Base-by-base conservation (phyloP, 2,797 vertebrate genomes). In the Coluber constrictor region DNA sequence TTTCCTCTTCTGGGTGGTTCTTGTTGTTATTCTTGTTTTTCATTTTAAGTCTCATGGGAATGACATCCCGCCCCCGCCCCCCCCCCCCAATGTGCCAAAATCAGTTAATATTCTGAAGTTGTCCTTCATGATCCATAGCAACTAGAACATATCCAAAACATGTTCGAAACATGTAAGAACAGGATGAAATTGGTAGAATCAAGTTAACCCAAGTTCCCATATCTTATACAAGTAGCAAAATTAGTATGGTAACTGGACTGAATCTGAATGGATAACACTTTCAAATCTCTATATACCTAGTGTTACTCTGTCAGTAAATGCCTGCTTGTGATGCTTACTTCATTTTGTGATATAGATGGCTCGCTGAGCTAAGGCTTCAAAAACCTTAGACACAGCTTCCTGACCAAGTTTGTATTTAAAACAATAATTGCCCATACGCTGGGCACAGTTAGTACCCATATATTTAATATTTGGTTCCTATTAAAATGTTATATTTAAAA, bases 161-260 rank as follows among this genome's bases (percentile, higher is more conserved):
- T 59, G 54, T 13, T 16, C 12, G 3, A 88, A 70, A 0, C 25
- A 18, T 70, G 15, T n/a, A 88, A 43, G 25, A 57, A 88, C 56
- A 88, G 27, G 6, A n/a, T 13, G 27, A 29, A 83, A 89, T 20
- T 83, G 70, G 37, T 4, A n/a, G 37, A 87, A 70, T 29, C 7
- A 37, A 86, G 87, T 94, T 93, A 94, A 63, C 92, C 94, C 56
- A 93, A 70, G 18, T 66, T 88, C 90, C 93, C 86, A 93, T 88
- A 4, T 90, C 15, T 93, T 93, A 86, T 93, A 91, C 43, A 54
- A 94, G 89, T 93, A 61, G 90, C 95, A 95, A 87, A 54, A 94
- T 57, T 57, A 57, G 16, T 5, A 83, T 92, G 56, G 92, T 95
- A 95, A 89, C 91, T 90, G 91, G 88, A 90, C 60, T 94, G 90